Evolutionary conservation across 2,888 invertebrate genomes (phyloP), one percentile per base, ranked within the genome.

Genomic region (Leistus spinibarbis): DNA sequence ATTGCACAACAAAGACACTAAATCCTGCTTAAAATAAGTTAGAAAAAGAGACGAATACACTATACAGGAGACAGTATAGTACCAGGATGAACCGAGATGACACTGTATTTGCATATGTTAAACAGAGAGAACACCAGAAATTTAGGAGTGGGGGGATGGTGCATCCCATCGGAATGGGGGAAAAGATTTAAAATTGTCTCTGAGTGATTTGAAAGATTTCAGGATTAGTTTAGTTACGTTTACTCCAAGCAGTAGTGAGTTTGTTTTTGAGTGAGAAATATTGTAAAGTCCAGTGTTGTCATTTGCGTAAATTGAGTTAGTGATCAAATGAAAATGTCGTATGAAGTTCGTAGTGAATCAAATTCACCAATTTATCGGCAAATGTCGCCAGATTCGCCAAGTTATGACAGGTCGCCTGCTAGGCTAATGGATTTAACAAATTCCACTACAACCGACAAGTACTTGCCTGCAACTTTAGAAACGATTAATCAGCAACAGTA

Each of bases 371-470:
- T 81, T 74, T 83, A 83, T 76, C 77, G 81, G 40, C 81, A 82
- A 72, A 72, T 82, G 64, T 81, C 82, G 9, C 82, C 82, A 1
- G 77, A 79, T 73, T 78, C 79, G 7, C 77, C 81, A 1, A 79
- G 79, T 75, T 83, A 81, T 77, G 83, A 84, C 64, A 81, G 84
- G 64, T 80, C 83, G 13, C 81, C 82, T 9, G 80, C 83, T 22
- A 81, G 82, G 77, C 78, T 86, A 57, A 85, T 84, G 82, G 86
- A 86, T 80, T 80, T 86, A 77, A 86, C 86, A 20, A 85, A 86
- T 78, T 81, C 85, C 0, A 81, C 66, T n/a, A 57, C 56, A 13
- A 62, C 66, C n/a, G 78, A 78, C 5, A 78, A 78, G 64, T 79
- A 77, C 73, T 62, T 79, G 54, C 78, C 78, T 19, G 69, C 77